These are phyloP conservation scores for Calidris pygmaea DNA, from an alignment of 2,113 vertebrate species.

Conservation along the genomic window DNA sequence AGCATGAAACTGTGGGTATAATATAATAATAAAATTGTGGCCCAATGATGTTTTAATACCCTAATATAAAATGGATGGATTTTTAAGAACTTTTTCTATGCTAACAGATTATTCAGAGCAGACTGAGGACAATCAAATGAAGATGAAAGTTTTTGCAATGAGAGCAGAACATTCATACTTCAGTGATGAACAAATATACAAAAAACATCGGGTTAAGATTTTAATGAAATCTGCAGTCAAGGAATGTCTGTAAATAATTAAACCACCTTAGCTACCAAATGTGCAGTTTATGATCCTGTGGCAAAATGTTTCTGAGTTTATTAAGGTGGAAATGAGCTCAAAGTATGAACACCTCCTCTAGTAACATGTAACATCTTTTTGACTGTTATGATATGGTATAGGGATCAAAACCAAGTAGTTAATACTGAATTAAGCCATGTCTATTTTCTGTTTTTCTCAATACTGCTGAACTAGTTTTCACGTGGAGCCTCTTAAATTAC, in stretches of 20 bases:
- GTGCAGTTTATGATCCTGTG: neutral
- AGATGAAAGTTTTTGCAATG: neutral
- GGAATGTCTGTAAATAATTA: neutral
- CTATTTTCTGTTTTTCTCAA: neutral
- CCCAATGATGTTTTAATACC: neutral
- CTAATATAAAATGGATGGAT: neutral
- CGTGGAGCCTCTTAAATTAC: neutral
- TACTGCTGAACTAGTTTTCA: neutral
- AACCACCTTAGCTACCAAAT: neutral
- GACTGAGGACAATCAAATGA: neutral
- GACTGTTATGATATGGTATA: neutral
- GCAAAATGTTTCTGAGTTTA: neutral
- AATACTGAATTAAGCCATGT: neutral
- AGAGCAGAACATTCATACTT: neutral
- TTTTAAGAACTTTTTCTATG: neutral
- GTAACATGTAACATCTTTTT: fast-evolving
- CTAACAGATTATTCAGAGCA: neutral
- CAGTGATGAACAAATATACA: neutral
- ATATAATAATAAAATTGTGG: neutral
- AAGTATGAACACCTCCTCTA: neutral
- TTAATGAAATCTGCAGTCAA: neutral
- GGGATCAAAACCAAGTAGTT: neutral
- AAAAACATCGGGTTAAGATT: neutral
- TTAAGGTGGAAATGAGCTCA: neutral
- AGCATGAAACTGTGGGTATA: neutral